Evolutionary conservation across 2,113 vertebrate genomes (phyloP), one percentile per base, ranked within the genome.

Genomic region (Elachura formosa): DNA sequence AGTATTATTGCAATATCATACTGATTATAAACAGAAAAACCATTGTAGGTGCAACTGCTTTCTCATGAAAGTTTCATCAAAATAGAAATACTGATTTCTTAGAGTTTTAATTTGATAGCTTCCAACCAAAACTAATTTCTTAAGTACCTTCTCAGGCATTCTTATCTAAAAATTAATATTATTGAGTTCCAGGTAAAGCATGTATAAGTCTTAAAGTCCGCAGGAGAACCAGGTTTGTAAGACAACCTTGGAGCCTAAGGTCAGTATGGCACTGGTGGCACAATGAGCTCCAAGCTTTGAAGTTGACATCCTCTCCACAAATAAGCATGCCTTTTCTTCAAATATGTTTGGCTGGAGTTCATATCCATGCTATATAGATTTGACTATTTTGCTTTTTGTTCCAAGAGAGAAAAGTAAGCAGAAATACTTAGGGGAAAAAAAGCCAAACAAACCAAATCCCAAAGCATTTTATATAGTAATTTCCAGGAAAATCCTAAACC

Each of bases 191-290:
- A 43, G 33, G 18, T n/a, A 72, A 63, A 25, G 28, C 5, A 21
- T 25, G 26, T 14, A 33, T 17, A 82, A 78, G 5, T 7, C 12
- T 74, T 68, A 29, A 29, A 41, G 63, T 80, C 6, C 75, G 56
- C 40, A 79, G 58, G 31, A 90, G 79, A 31, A 43, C 8, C 26
- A 31, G 9, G 23, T 12, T 5, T 72, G 9, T 72, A 79, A 67
- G 19, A 75, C 11, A 58, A 56, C 12, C 33, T 68, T 46, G 11
- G 63, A 46, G 28, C 16, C 6, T 3, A 6, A 19, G 6, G 14
- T 54, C 26, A 48, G n/a, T 33, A 34, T 3, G 15, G 36, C 24
- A 66, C 22, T 8, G 1, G 18, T 55, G 59, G 3, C 0, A 2
- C 40, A 56, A 68, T 78, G 34, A 77, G 21, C 36, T 64, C 20